A percentile compares a stretch with the other conserved stretches of the same genome.
Conservation (phyloP, 1,140 invertebrate genomes). For the Leptinotarsa lineolata region DNA sequence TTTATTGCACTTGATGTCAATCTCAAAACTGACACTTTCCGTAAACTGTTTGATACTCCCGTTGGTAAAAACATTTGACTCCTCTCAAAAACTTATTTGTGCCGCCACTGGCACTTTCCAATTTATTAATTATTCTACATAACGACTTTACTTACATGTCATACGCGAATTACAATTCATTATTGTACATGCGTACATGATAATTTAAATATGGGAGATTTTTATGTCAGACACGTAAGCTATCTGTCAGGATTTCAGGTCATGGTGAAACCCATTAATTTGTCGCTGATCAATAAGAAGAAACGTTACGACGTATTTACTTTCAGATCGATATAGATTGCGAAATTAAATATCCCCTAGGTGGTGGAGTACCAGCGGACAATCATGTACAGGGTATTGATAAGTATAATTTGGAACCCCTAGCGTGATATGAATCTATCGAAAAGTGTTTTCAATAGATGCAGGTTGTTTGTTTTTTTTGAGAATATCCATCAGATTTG, state of each 20-base stretch:
- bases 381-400: no score
- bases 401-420: no score
- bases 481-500: no score
- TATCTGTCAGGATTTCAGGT: conserved; percentile 6
- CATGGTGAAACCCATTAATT: conserved; percentile 22
- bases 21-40: no score
- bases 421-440: no score
- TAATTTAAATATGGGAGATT: conserved; percentile 3
- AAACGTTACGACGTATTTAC: conserved; percentile 12
- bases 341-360: no score
- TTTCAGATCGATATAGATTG: conserved; percentile 16
- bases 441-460: no score
- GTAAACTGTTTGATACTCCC: no score
- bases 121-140: background rate
- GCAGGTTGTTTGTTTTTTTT: no score
- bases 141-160: background rate
- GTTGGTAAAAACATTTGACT: no score
- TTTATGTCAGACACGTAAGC: background rate
- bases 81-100: background rate
- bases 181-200: background rate
- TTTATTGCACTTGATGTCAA: no score
- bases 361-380: no score
- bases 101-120: background rate
- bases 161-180: background rate
- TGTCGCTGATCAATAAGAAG: background rate